A percentile compares a stretch with the other conserved stretches of the same genome.
Conservation (phyloP, 2,888 invertebrate species). For the Physocephala rufipes region DNA sequence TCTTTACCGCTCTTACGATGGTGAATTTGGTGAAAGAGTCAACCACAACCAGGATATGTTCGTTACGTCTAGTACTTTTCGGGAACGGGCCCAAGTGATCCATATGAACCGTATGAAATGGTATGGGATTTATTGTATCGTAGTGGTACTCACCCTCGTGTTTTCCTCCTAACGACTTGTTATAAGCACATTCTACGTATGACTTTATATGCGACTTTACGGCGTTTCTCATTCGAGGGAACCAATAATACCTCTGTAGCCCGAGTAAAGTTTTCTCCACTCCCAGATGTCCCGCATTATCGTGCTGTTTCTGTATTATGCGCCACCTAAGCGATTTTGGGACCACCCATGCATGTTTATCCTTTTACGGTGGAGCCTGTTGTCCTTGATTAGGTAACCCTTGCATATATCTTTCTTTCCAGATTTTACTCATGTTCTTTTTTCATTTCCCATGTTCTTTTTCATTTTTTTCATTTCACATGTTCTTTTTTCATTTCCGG, state of each 20-base stretch:
- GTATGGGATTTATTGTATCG: no score
- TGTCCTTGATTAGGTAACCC: slow-evolving; percentile 10
- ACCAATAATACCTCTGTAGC: slow-evolving; percentile 58
- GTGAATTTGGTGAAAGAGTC: slow-evolving; percentile 42
- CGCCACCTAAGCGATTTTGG: slow-evolving; percentile 22
- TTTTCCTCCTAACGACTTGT: slow-evolving; percentile 46
- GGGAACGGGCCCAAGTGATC: slow-evolving; percentile 40
- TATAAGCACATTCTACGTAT: slow-evolving; percentile 53
- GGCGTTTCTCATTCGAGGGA: slow-evolving; percentile 57
- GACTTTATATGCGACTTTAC: slow-evolving; percentile 57
- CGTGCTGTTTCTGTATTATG: slow-evolving; percentile 36
- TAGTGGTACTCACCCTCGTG: no score
- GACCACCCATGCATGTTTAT: slow-evolving; percentile 29
- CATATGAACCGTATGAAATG: slow-evolving; percentile 29
- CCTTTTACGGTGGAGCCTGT: slow-evolving; percentile 16
- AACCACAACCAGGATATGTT: slow-evolving; percentile 36
- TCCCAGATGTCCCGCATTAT: slow-evolving; percentile 42
- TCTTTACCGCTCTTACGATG: slow-evolving; percentile 41
- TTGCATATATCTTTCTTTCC: background rate
- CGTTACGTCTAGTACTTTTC: slow-evolving; percentile 35
- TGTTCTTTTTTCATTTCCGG: slow-evolving; percentile 36
- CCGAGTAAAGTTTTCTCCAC: slow-evolving; percentile 47
- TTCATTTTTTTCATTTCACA: slow-evolving; percentile 34
- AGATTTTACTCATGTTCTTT: slow-evolving; percentile 27
- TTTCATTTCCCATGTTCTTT: slow-evolving; percentile 39